Conservation (phyloP, 2,888 invertebrate species). For the Choristoneura rosaceana region DNA sequence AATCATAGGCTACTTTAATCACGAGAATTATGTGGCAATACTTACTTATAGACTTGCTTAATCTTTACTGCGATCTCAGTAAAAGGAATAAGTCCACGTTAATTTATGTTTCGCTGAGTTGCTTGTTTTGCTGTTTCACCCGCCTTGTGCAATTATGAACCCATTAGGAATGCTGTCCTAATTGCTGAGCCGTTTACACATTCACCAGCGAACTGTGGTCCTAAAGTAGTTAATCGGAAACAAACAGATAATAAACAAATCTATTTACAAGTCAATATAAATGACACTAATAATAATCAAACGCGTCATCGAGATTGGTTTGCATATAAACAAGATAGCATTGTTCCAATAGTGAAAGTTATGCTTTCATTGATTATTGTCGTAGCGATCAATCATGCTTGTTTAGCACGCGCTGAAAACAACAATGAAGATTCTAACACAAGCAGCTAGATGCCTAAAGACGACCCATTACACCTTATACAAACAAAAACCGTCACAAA, state of each 20-base stretch:
- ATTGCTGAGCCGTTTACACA: constrained; percentile 35
- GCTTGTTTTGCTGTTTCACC: constrained; percentile 14
- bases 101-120: constrained; percentile 13
- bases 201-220: not conserved
- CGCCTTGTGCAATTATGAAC: constrained; percentile 33
- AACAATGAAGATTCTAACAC: constrained; percentile 8
- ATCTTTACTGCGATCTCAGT: constrained; percentile 18
- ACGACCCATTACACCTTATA: constrained; percentile 22
- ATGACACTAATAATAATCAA: not conserved
- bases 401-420: not conserved
- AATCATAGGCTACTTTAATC: not conserved
- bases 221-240: not conserved
- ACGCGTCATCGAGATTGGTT: constrained; percentile 2
- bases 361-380: constrained; percentile 11
- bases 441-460: constrained; percentile 6
- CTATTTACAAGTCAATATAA: not conserved
- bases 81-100: constrained; percentile 20
- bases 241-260: not conserved
- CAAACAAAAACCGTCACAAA: constrained; percentile 23
- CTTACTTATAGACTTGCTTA: constrained; percentile 6
- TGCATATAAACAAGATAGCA: constrained; percentile 23
- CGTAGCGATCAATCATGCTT: constrained; percentile 7
- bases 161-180: constrained; percentile 48
- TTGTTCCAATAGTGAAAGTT: constrained; percentile 32
- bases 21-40: not conserved